Percentiles rank a stretch among this genome's conserved stretches.
Conservation (phyloP, 1,140 invertebrate species). For the Atopsyche davidsoni region DNA sequence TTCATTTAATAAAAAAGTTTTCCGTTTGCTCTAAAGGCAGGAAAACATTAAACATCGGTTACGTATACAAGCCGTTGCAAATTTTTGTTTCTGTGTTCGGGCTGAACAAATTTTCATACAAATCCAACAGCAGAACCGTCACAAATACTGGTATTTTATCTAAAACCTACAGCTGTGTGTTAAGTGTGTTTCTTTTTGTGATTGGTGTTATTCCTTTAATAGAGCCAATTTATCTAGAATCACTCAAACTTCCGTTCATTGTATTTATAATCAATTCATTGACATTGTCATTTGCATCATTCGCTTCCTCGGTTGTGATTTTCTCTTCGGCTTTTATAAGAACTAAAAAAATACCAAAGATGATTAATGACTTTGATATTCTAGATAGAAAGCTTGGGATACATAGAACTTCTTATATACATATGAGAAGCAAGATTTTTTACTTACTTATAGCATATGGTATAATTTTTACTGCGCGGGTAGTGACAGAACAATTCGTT, state of each 20-base stretch:
- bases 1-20: no score
- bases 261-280: slow-evolving; percentile 6
- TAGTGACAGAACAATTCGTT: slow-evolving; percentile 5
- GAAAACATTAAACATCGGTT: background rate
- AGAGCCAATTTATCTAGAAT: background rate
- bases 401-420: background rate
- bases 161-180: background rate
- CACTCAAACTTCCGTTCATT: no score
- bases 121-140: no score
- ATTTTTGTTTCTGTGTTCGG: background rate
- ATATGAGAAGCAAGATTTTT: background rate
- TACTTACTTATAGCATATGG: background rate
- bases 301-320: background rate
- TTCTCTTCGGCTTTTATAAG: slow-evolving; percentile 5
- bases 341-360: slow-evolving; percentile 6
- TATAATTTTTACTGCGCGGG: slow-evolving; percentile 2
- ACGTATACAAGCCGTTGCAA: background rate
- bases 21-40: no score
- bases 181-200: background rate
- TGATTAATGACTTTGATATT: slow-evolving; percentile 5
- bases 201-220: background rate
- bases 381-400: slow-evolving; percentile 10
- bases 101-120: background rate
- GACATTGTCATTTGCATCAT: background rate
- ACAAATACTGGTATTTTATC: background rate